Percentiles rank a stretch among this genome's conserved stretches.
phyloP scores from a whole-genome alignment of 2,113 vertebrate genomes.

The Cephalophus harveyi region DNA sequence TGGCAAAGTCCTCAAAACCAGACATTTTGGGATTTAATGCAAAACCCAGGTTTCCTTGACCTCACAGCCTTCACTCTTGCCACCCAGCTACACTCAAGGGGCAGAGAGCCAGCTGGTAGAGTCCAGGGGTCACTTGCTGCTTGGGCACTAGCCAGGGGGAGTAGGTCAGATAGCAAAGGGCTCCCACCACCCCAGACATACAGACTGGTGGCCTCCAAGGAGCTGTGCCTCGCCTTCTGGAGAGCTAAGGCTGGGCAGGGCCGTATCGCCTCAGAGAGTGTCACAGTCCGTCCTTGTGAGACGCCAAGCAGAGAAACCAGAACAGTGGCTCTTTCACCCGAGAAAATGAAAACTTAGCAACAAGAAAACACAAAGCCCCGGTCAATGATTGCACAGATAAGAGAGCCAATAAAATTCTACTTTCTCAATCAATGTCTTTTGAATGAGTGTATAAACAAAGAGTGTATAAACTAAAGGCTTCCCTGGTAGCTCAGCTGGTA shows the following conservation, averaged over 20 bases:
- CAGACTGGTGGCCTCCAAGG: accelerated
- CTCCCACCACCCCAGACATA: neutral
- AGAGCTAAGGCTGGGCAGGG: neutral
- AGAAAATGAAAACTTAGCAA: neutral
- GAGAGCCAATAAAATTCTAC: neutral
- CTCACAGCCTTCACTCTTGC: neutral
- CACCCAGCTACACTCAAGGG: too few species aligned
- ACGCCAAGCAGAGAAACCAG: neutral
- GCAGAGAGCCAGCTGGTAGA: neutral
- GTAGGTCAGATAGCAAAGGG: too few species aligned
- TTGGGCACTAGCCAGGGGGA: neutral
- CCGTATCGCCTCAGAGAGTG: accelerated
- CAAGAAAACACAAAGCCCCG: neutral
- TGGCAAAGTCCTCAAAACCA: neutral
- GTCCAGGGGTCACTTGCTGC: neutral
- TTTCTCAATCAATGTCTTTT: neutral
- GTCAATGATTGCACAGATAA: neutral
- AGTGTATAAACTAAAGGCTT: neutral
- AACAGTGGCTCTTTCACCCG: neutral
- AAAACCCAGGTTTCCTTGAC: neutral
- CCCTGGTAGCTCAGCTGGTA: neutral
- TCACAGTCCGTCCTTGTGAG: neutral
- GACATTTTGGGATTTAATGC: neutral
- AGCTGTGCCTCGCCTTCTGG: too few species aligned
- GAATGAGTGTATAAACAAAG: neutral